Evolutionary conservation across 2,113 vertebrate genomes (phyloP), one percentile per base, ranked within the genome.

Genomic region (Notothenia coriiceps): DNA sequence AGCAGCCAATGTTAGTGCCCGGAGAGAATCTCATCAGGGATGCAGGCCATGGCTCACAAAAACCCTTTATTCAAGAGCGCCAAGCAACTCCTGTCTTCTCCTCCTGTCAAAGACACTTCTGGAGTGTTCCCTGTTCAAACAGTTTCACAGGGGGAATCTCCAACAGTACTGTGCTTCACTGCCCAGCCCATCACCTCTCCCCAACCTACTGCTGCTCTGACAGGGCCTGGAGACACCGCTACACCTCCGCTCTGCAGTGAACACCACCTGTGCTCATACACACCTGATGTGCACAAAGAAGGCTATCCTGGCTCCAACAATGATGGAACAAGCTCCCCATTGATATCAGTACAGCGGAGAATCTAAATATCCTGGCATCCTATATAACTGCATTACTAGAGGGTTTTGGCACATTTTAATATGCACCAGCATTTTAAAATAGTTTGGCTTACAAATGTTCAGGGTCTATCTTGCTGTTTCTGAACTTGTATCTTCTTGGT

Each of bases 81-180:
- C 76, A 85, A 84, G 70, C 80, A 90, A 80, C 76, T 81, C 88
- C 59, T 73, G 70, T 86, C 77, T 88, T 50, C 67, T 61, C 70
- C 68, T 82, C 54, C 76, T 80, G 49, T 86, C 77, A 87, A 64
- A 90, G 69, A 63, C 61, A 61, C 82, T 80, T 59, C 35, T 66
- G 54, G 60, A 79, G 43, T 61, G 74, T 82, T 83, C 77, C 64
- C 54, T 70, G 63, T 84, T 88, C 80, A 80, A 82, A 86, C 64
- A 51, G 69, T 71, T 83, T 79, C 70, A n/a, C 33, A 81, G 86
- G 85, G 80, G 88, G 86, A 63, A 49, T 44, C 62, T 86, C 85
- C 71, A 86, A 35, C 62, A 74, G 54, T n/a, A 63, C 59, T 74
- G 65, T 55, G 79, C 65, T 60, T 74, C 73, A 77, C 20, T 74